Conservation (phyloP, 2,888 invertebrate genomes). For the Scrobipalpa atriplicella region DNA sequence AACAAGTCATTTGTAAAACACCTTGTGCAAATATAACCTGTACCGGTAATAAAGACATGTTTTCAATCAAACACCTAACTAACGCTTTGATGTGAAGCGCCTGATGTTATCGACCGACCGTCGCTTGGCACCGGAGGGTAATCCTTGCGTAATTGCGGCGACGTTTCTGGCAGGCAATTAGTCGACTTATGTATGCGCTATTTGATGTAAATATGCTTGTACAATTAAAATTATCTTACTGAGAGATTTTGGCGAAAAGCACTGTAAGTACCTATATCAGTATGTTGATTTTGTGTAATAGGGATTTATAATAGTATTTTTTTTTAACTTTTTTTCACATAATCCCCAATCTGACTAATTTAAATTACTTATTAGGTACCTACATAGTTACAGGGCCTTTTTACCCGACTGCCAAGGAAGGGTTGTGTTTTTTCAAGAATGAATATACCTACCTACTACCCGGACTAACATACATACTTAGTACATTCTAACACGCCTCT, state of each 20-base stretch:
- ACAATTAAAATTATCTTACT: constrained; percentile 24
- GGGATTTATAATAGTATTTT: not conserved
- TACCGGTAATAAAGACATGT: not conserved
- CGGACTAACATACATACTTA: too few relatives aligned
- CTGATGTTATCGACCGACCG: constrained; percentile 34
- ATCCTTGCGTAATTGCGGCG: constrained; percentile 53
- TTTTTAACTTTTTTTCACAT: not conserved
- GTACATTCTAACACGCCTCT: too few relatives aligned
- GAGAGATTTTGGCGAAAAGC: not conserved
- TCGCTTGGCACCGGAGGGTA: constrained; percentile 39
- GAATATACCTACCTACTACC: too few relatives aligned
- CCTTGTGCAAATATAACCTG: not conserved
- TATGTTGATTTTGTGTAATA: not conserved
- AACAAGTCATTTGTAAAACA: not conserved
- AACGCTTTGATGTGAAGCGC: constrained; percentile 22
- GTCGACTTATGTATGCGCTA: constrained; percentile 18
- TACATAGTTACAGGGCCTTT: too few relatives aligned
- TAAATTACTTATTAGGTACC: too few relatives aligned
- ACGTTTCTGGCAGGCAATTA: constrained; percentile 38
- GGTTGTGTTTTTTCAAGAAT: too few relatives aligned
- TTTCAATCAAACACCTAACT: constrained; percentile 20
- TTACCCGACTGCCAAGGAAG: too few relatives aligned
- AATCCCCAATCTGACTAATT: too few relatives aligned
- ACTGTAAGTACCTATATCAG: not conserved
- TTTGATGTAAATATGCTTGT: constrained; percentile 26